A percentile compares a stretch with the other conserved stretches of the same genome.
phyloP scores from a whole-genome alignment of 2,797 vertebrate species.

The Sphaeramia orbicularis region DNA sequence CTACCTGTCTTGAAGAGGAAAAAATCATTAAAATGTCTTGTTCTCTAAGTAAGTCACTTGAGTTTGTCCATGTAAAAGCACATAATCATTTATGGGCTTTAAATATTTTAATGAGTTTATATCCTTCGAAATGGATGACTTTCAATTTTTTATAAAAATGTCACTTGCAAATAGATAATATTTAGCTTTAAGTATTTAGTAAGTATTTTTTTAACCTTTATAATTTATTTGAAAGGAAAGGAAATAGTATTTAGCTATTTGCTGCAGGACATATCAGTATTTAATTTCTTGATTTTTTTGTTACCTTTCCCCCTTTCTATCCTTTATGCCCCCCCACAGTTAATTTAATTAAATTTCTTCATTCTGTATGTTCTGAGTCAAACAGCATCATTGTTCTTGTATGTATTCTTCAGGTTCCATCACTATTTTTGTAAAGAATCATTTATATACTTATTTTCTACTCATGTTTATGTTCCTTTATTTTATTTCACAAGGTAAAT shows the following conservation, averaged over 20 bases:
- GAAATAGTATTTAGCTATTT: not conserved
- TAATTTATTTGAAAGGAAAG: not conserved
- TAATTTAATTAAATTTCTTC: too few species aligned
- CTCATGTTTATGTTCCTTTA: too few species aligned
- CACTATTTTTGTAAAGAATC: too few species aligned
- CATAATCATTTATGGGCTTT: slow-evolving; percentile 6
- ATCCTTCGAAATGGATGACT: slow-evolving; percentile 1
- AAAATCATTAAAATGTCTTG: slow-evolving; percentile 6
- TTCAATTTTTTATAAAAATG: not conserved
- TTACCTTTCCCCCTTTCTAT: not conserved
- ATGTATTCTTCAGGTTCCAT: too few species aligned
- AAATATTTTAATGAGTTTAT: slow-evolving; percentile 12
- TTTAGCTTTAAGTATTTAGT: too few species aligned
- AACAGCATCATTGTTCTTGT: too few species aligned
- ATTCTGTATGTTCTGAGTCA: too few species aligned
- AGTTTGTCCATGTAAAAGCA: slow-evolving; percentile 40
- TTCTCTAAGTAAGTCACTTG: slow-evolving; percentile 32
- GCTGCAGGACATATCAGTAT: not conserved
- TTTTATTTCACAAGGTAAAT: too few species aligned
- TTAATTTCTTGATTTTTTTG: not conserved
- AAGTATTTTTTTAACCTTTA: not conserved
- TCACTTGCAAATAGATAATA: slow-evolving; percentile 2
- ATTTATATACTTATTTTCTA: too few species aligned
- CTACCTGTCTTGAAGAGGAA: slow-evolving; percentile 30
- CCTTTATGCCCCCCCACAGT: too few species aligned